Evolutionary conservation across 2,888 invertebrate genomes (phyloP).

Genomic region (Acanthosepion lycidas): DNA sequence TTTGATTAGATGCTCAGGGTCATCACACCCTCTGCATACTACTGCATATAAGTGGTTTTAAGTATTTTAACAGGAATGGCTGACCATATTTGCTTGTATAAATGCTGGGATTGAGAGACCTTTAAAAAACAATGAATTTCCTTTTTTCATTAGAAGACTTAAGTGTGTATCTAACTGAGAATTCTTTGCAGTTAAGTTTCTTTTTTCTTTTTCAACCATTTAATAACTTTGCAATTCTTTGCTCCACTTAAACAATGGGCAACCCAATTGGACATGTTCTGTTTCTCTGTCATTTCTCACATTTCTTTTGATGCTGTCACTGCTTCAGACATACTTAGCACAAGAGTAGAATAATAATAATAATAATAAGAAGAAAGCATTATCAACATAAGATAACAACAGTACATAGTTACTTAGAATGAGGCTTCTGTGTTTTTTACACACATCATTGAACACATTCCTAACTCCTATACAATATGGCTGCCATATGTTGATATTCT

Average conservation of each 20-base stretch:
- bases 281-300: background rate
- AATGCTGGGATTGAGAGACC: too few relatives aligned
- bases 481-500: background rate
- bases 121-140: too few relatives aligned
- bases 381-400: background rate
- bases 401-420: background rate
- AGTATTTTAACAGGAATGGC: too few relatives aligned
- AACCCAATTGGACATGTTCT: background rate
- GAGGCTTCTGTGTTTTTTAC: background rate
- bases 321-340: background rate
- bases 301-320: conserved; percentile 6
- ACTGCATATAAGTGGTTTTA: too few relatives aligned
- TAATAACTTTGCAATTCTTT: background rate
- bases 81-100: too few relatives aligned
- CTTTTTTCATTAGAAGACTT: background rate
- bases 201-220: background rate
- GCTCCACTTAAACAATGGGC: background rate
- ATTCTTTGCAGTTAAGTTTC: background rate
- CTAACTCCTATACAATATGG: background rate
- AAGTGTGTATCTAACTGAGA: background rate
- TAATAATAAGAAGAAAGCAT: background rate
- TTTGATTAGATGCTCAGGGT: too few relatives aligned
- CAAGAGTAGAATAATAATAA: background rate
- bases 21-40: too few relatives aligned
- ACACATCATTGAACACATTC: conserved; percentile 22